Conservation (phyloP, 2,888 invertebrate genomes). For the Cantharis flavilabris region DNA sequence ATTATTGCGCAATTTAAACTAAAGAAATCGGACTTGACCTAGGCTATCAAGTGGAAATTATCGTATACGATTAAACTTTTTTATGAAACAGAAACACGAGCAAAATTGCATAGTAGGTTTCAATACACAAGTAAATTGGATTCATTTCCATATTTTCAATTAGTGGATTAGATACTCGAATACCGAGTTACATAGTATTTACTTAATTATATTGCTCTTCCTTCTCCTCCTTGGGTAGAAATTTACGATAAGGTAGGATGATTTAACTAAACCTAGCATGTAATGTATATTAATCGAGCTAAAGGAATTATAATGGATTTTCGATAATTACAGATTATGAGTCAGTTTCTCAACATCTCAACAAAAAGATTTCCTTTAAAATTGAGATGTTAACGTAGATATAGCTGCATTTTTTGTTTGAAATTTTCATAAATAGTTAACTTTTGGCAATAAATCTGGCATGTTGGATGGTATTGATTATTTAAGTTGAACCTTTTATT, state of each 20-base stretch:
- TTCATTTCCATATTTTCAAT: neutral
- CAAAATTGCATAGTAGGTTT: neutral
- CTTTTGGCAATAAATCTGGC: neutral
- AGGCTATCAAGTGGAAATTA: neutral
- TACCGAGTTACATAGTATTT: neutral
- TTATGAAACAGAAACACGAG: neutral
- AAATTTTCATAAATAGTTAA: neutral
- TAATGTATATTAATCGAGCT: neutral
- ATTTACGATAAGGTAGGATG: neutral
- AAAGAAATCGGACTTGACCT: neutral
- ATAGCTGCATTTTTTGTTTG: neutral
- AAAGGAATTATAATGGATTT: neutral
- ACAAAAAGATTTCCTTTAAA: too few species aligned
- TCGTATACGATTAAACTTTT: neutral
- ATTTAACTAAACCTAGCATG: neutral
- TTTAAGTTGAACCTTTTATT: neutral
- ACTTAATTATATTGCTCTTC: neutral
- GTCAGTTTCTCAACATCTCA: too few species aligned
- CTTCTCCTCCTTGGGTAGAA: neutral
- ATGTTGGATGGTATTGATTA: too few species aligned
- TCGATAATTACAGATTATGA: neutral
- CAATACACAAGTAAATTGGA: neutral
- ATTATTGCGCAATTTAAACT: neutral
- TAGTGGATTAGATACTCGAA: neutral
- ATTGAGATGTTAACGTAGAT: too few species aligned